Evolutionary conservation across 1,140 invertebrate genomes (phyloP).

Genomic region (Aphaenogaster floridana): DNA sequence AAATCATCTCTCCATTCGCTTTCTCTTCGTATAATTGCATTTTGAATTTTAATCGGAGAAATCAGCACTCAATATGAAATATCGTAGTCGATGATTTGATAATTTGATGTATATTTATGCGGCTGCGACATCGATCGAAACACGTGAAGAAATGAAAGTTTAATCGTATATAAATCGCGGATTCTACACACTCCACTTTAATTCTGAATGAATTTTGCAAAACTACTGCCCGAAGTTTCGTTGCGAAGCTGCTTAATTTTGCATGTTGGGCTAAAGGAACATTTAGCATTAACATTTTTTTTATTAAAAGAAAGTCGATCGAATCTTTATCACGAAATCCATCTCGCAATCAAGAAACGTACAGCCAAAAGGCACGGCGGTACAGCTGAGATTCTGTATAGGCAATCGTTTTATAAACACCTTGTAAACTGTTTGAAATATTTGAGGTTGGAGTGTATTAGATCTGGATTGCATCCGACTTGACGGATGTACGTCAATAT

Average conservation of each 20-base stretch:
- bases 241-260: slow-evolving; percentile 48
- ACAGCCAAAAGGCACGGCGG: neutral
- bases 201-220: slow-evolving; percentile 17
- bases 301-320: neutral
- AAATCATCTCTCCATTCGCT: neutral
- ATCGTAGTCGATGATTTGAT: neutral
- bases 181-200: neutral
- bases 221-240: neutral
- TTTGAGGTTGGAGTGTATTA: neutral
- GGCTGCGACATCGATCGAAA: neutral
- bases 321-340: neutral
- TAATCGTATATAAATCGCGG: neutral
- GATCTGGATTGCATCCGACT: neutral
- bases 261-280: neutral
- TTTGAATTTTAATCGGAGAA: slow-evolving; percentile 36
- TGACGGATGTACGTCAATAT: neutral
- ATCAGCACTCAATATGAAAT: neutral
- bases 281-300: neutral
- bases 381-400: neutral
- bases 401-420: neutral
- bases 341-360: neutral
- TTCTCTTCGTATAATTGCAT: slow-evolving; percentile 29
- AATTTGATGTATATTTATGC: neutral
- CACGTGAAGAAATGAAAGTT: neutral
- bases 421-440: slow-evolving; percentile 19